A percentile compares a stretch with the other conserved stretches of the same genome.
phyloP scores from a whole-genome alignment of 2,888 invertebrate genomes.

The Agrenia bidenticulata region DNA sequence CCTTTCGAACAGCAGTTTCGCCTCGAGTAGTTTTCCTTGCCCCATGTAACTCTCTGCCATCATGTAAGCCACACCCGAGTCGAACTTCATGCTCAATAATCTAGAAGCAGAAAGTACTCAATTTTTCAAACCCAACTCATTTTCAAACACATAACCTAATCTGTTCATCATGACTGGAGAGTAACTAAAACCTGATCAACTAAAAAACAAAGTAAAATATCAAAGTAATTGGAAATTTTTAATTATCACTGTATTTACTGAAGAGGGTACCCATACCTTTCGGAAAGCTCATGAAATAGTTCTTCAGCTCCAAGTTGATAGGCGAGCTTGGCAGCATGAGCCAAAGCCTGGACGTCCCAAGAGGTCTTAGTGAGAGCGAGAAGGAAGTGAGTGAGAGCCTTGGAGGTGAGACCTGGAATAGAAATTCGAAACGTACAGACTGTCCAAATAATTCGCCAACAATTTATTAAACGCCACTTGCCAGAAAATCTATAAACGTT shows the following conservation, averaged over 20 bases:
- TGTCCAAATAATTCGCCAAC: too few species aligned
- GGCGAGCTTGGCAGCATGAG: conserved; percentile 45
- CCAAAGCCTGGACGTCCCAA: conserved; percentile 40
- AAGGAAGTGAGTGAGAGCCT: conserved; percentile 48
- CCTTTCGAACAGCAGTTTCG: conserved; percentile 39
- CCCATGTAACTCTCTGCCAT: conserved; percentile 43
- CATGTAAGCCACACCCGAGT: conserved; percentile 44
- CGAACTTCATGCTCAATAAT: conserved; percentile 47
- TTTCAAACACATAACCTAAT: not conserved
- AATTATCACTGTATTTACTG: too few species aligned
- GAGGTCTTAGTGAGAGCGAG: conserved; percentile 43
- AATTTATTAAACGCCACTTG: too few species aligned
- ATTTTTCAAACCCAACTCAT: too few species aligned
- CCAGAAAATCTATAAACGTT: too few species aligned
- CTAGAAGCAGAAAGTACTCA: conserved; percentile 13
- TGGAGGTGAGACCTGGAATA: conserved; percentile 39
- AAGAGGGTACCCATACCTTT: conserved; percentile 43
- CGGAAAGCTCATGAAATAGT: conserved; percentile 44
- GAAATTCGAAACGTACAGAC: too few species aligned
- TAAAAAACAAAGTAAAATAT: too few species aligned
- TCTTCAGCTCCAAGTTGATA: conserved; percentile 46
- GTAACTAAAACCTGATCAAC: too few species aligned
- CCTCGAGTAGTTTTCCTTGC: conserved; percentile 39
- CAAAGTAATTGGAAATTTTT: too few species aligned
- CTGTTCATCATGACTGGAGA: not conserved